A percentile compares a stretch with the other conserved stretches of the same genome.
These are phyloP conservation scores for Notolepis coatsorum DNA, from an alignment of 2,797 vertebrate species.

Conservation along the genomic window DNA sequence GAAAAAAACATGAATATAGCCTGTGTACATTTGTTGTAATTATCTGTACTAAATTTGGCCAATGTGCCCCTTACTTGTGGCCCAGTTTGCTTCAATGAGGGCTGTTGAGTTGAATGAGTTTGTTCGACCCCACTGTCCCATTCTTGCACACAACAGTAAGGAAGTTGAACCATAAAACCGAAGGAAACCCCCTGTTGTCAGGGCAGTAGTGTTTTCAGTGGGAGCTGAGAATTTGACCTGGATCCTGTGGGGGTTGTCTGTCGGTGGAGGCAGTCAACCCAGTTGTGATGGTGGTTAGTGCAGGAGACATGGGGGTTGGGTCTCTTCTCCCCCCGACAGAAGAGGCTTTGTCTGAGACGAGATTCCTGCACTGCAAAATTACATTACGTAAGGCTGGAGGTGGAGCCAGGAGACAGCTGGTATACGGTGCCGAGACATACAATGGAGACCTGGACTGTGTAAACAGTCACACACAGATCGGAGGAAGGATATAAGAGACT, in stretches of 20 bases:
- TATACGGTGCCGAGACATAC: slow-evolving; percentile 54
- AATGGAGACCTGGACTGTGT: slow-evolving; percentile 59
- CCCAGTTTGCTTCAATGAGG: too few species aligned
- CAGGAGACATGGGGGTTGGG: slow-evolving; percentile 60
- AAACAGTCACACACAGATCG: slow-evolving; percentile 38
- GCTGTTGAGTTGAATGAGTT: too few species aligned
- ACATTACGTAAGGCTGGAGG: slow-evolving; percentile 77
- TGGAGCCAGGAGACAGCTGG: slow-evolving; percentile 71
- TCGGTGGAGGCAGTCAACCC: slow-evolving; percentile 40
- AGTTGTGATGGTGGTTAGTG: slow-evolving; percentile 38
- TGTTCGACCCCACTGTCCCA: too few species aligned
- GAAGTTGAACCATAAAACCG: too few species aligned
- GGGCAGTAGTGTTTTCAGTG: neutral
- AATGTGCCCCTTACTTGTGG: too few species aligned
- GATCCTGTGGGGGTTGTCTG: slow-evolving; percentile 38
- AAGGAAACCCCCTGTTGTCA: too few species aligned
- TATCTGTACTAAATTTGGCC: too few species aligned
- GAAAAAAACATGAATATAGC: too few species aligned
- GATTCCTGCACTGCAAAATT: slow-evolving; percentile 80
- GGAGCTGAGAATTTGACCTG: slow-evolving; percentile 43
- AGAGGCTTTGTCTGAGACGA: slow-evolving; percentile 77
- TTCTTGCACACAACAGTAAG: too few species aligned
- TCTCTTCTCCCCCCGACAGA: slow-evolving; percentile 63
- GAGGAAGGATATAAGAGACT: slow-evolving; percentile 22
- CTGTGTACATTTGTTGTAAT: too few species aligned